Base-by-base conservation (phyloP, 1,140 invertebrate genomes). In the Micrasema minimum region DNA sequence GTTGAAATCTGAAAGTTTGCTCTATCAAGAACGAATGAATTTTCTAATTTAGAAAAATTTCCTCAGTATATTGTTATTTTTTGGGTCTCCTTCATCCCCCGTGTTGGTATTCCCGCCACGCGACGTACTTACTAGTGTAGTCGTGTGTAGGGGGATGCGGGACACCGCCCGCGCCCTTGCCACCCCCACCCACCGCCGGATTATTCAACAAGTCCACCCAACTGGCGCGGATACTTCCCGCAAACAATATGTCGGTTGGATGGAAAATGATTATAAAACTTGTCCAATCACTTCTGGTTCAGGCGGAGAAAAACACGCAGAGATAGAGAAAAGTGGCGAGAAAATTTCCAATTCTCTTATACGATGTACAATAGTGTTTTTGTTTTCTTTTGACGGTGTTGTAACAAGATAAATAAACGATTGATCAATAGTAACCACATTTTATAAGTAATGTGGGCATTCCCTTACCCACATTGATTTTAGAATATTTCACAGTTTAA, bases 171-270 rank as follows among this genome's bases (percentile, higher is more conserved):
- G n/a, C n/a, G n/a, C n/a, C n/a, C n/a, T n/a, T n/a, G n/a, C n/a
- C n/a, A n/a, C n/a, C n/a, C n/a, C n/a, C n/a, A n/a, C n/a, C n/a
- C n/a, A n/a, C n/a, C n/a, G n/a, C n/a, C n/a, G n/a, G n/a, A n/a
- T n/a, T n/a, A 35, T 57, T 57, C 53, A 57, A 57, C 31, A 57
- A 57, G 51, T 57, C 37, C 37, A 9, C 5, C 53, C 51, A 55
- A 37, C 23, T 57, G 53, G n/a, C 53, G 53, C 53, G 31, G 20
- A n/a, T 57, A 57, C 26, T 57, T 57, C 37, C 31, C 6, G 5
- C 53, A 57, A 57, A 57, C 12, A 57, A 57, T 35, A 57, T 16
- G 23, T 57, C 14, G 51, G 53, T 37, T 35, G 26, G 53, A 57
- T 35, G n/a, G 31, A 57, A 57, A 3, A 35, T 31, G 23, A 35